Conservation (phyloP, 2,113 vertebrate species). For the Channa maculata region DNA sequence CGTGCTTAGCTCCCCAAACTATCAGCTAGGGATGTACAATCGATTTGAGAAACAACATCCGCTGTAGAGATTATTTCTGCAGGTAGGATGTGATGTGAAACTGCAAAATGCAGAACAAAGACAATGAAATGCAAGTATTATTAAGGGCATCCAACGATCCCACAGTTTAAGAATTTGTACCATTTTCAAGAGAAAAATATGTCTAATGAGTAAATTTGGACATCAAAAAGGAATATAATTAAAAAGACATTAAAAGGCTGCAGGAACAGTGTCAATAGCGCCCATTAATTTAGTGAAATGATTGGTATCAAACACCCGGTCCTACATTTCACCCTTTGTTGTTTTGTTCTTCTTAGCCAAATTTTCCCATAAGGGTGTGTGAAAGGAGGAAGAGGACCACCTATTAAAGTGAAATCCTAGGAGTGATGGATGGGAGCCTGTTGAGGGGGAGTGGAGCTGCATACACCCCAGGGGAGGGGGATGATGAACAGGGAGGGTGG, state of each 20-base stretch:
- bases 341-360: slow-evolving; percentile 33
- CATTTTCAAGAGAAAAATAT: not conserved
- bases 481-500: slow-evolving; percentile 62
- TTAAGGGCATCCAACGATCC: too few species aligned
- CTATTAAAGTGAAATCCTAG: slow-evolving; percentile 82
- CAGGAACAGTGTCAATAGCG: not conserved
- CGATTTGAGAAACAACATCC: slow-evolving; percentile 9
- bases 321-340: slow-evolving; percentile 31
- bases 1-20: not conserved
- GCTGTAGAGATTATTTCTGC: slow-evolving; percentile 9
- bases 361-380: slow-evolving; percentile 69
- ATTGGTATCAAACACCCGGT: slow-evolving; percentile 3
- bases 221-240: not conserved
- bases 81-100: slow-evolving; percentile 3
- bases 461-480: slow-evolving; percentile 68
- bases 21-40: not conserved
- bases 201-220: not conserved
- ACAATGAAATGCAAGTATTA: not conserved
- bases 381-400: slow-evolving; percentile 78
- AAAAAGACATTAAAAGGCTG: not conserved
- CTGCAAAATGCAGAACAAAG: not conserved
- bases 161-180: too few species aligned
- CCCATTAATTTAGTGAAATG: not conserved
- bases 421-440: slow-evolving; percentile 82
- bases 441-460: slow-evolving; percentile 69